These are phyloP conservation scores for Macrobrachium nipponense DNA, from an alignment of 1,140 invertebrate genomes.

Conservation along the genomic window DNA sequence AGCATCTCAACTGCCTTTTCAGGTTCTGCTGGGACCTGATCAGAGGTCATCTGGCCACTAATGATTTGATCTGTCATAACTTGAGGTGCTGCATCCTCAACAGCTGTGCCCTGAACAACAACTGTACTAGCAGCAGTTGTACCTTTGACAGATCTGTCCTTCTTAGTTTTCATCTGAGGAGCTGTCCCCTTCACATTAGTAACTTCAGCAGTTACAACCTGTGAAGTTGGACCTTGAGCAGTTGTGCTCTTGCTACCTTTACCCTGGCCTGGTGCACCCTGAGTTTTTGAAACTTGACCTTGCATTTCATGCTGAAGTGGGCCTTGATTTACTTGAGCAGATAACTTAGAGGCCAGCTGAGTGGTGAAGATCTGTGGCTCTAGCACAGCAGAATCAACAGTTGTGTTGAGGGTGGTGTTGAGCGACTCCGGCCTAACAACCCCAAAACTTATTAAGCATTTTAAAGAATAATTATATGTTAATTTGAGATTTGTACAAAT, in stretches of 20 bases:
- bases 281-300: too few species aligned
- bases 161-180: too few species aligned
- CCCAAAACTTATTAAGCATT: constrained; percentile 29
- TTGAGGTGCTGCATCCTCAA: background rate
- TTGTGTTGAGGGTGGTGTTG: constrained; percentile 64
- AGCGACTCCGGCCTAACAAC: constrained; percentile 61
- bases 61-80: constrained; percentile 1
- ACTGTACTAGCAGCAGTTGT: too few species aligned
- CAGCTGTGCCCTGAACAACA: too few species aligned
- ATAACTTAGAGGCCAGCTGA: constrained; percentile 15
- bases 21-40: constrained; percentile 23
- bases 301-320: background rate
- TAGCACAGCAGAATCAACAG: constrained; percentile 58
- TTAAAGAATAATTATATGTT: background rate
- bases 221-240: too few species aligned
- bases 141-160: too few species aligned
- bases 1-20: constrained; percentile 50
- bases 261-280: too few species aligned
- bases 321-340: constrained; percentile 1
- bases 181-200: too few species aligned
- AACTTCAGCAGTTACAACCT: too few species aligned
- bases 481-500: too few species aligned
- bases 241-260: too few species aligned
- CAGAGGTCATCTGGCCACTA: constrained; percentile 5
- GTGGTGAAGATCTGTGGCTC: constrained; percentile 37